phyloP scores from a whole-genome alignment of 2,888 invertebrate species.

The Glaucopsyche alexis region DNA sequence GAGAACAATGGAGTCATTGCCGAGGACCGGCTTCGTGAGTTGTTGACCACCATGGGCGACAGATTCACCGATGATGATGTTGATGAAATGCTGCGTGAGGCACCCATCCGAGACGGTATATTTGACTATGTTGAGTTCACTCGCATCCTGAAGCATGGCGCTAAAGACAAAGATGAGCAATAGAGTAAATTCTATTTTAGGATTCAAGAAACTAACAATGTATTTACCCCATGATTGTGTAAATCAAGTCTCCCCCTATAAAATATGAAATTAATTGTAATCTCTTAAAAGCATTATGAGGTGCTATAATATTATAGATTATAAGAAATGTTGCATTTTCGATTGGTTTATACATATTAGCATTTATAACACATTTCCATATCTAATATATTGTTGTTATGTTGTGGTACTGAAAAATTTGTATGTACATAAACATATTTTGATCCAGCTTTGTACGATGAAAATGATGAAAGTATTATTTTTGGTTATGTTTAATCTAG shows the following conservation, averaged over 20 bases:
- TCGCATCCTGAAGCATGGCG: constrained; percentile 98
- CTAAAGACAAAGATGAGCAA: constrained; percentile 98
- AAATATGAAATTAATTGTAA: constrained; percentile 38
- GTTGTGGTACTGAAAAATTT: constrained; percentile 29
- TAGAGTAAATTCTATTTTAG: constrained; percentile 54
- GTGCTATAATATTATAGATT: constrained; percentile 54
- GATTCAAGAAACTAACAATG: constrained; percentile 8
- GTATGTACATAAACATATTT: not conserved
- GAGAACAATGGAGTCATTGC: constrained; percentile 95
- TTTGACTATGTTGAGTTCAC: constrained; percentile 99
- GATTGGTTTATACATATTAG: constrained; percentile 39
- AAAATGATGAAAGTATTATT: not conserved
- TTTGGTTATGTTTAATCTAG: constrained; percentile 5
- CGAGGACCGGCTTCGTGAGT: constrained; percentile 96
- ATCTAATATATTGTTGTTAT: constrained; percentile 31
- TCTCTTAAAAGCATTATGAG: constrained; percentile 53
- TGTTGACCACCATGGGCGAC: constrained; percentile 98
- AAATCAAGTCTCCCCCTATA: constrained; percentile 6
- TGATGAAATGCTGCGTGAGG: constrained; percentile 99
- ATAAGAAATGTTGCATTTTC: constrained; percentile 45
- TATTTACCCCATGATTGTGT: not conserved
- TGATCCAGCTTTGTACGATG: not conserved
- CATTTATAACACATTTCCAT: constrained; percentile 43
- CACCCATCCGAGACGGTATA: constrained; percentile 95
- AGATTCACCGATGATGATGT: constrained; percentile 98